phyloP scores from a whole-genome alignment of 2,113 vertebrate genomes.

The Otus sunia region DNA sequence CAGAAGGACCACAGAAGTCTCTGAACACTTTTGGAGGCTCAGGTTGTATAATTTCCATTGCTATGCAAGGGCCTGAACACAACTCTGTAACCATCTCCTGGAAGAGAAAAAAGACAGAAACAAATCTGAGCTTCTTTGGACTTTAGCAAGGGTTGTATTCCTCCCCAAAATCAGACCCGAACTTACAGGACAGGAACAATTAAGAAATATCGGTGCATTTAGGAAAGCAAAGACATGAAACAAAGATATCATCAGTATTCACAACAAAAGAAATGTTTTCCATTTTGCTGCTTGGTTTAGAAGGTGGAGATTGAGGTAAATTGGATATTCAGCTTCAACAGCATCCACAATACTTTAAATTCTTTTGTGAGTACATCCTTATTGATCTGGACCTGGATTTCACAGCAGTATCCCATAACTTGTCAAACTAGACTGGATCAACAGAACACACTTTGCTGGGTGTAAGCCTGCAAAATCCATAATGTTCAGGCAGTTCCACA shows the following conservation, averaged over 20 bases:
- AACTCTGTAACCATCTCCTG: slow-evolving; percentile 91
- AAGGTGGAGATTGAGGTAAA: not conserved
- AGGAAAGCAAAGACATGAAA: not conserved
- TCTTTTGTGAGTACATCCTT: not conserved
- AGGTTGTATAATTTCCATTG: slow-evolving; percentile 83
- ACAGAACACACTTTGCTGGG: not conserved
- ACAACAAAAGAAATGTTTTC: not conserved
- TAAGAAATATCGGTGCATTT: not conserved
- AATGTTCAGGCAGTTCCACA: not conserved
- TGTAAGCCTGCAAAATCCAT: not conserved
- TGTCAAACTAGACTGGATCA: not conserved
- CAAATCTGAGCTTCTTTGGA: not conserved
- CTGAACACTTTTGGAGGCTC: slow-evolving; percentile 83
- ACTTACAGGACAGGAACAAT: not conserved
- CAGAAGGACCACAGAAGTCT: slow-evolving; percentile 90
- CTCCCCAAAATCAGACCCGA: not conserved
- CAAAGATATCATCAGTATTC: not conserved
- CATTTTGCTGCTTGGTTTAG: not conserved
- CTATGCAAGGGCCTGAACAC: slow-evolving; percentile 89
- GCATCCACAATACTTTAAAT: not conserved
- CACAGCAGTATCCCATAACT: not conserved
- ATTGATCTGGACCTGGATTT: not conserved
- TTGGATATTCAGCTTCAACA: not conserved
- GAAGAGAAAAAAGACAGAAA: not conserved
- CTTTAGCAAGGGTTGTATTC: not conserved